Conservation (phyloP, 2,797 vertebrate species). For the Otolemur crassicaudatus region DNA sequence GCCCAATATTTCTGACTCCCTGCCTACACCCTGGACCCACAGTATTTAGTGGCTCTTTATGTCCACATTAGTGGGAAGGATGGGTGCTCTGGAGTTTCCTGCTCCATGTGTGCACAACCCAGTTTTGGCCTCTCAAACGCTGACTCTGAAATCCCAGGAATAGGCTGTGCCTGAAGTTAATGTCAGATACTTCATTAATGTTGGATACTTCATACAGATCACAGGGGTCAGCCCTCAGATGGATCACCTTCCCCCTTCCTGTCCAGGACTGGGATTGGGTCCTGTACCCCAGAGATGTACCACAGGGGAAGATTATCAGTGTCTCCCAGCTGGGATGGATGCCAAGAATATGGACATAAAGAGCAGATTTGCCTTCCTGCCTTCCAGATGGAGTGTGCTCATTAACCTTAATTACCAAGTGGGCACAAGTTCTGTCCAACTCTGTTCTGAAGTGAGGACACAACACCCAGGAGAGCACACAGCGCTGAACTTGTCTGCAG, state of each 20-base stretch:
- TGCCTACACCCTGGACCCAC: rapidly evolving
- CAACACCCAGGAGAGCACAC: neutral
- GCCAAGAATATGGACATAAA: neutral
- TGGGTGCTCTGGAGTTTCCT: neutral
- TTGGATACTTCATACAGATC: rapidly evolving
- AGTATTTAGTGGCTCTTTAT: neutral
- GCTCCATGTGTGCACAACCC: neutral
- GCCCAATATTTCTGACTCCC: neutral
- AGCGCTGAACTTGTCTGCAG: rapidly evolving
- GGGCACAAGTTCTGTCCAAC: neutral
- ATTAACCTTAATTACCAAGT: constrained; percentile 14
- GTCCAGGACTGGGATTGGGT: neutral
- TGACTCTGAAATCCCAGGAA: neutral
- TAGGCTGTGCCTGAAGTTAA: too few species aligned
- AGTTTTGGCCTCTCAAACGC: neutral
- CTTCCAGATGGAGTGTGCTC: constrained; percentile 19
- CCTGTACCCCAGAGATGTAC: neutral
- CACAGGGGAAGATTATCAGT: neutral
- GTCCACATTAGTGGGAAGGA: too few species aligned
- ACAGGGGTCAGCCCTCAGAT: neutral
- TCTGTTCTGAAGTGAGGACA: neutral
- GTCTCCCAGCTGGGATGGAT: neutral
- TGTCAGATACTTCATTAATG: rapidly evolving
- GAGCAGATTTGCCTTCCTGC: neutral
- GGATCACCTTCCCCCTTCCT: neutral